Conservation (phyloP, 2,113 vertebrate species). For the Paraplagusia blochii region DNA sequence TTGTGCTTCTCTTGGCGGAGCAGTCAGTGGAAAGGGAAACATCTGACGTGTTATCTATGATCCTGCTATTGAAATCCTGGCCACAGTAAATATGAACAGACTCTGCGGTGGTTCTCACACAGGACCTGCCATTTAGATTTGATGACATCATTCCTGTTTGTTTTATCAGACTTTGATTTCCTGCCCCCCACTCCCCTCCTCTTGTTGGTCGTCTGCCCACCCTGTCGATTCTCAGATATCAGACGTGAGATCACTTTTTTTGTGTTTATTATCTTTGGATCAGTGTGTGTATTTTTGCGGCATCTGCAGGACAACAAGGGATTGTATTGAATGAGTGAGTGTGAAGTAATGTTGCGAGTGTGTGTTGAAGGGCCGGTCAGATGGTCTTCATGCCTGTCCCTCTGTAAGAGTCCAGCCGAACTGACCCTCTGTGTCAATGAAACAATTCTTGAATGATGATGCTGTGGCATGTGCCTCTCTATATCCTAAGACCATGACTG, state of each 20-base stretch:
- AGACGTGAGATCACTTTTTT: constrained; percentile 48
- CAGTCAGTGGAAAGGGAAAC: constrained; percentile 52
- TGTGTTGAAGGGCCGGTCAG: constrained; percentile 56
- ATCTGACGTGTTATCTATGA: constrained; percentile 55
- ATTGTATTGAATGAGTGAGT: constrained; percentile 52
- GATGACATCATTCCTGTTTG: constrained; percentile 66
- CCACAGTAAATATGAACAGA: constrained; percentile 64
- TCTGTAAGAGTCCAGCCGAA: constrained; percentile 19
- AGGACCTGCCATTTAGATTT: constrained; percentile 70
- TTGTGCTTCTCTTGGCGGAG: constrained; percentile 45
- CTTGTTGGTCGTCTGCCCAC: constrained; percentile 72
- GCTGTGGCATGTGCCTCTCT: neutral
- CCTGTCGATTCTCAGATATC: constrained; percentile 73
- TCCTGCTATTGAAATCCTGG: constrained; percentile 57
- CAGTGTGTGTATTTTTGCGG: constrained; percentile 7
- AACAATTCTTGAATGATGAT: constrained; percentile 7
- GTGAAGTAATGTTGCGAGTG: constrained; percentile 58
- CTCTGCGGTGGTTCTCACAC: constrained; percentile 58
- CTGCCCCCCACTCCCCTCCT: neutral
- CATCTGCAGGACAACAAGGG: constrained; percentile 12
- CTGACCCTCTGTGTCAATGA: constrained; percentile 2
- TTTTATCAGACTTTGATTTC: constrained; percentile 70
- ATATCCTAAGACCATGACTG: neutral
- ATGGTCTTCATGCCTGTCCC: constrained; percentile 59
- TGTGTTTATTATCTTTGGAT: constrained; percentile 8